Conservation (phyloP, 2,113 vertebrate species). For the Gallinago jamesoni region DNA sequence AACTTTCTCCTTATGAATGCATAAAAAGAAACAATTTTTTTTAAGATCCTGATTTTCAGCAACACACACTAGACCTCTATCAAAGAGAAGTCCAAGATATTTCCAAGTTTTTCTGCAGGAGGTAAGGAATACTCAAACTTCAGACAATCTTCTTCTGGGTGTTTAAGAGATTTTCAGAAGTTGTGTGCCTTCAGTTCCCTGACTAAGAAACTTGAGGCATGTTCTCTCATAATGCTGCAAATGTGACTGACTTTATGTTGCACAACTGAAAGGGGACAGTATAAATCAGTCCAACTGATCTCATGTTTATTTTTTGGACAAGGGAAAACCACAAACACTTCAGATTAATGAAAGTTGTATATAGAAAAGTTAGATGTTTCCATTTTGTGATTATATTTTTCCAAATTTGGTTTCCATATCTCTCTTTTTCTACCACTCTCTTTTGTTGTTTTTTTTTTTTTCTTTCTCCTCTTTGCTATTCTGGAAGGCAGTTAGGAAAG, state of each 20-base stretch:
- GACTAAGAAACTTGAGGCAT: background rate
- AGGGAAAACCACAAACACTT: background rate
- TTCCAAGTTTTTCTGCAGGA: background rate
- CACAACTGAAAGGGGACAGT: background rate
- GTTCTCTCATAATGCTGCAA: background rate
- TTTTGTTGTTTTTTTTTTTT: background rate
- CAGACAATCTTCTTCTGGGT: background rate
- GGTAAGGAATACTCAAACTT: background rate
- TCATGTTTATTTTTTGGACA: background rate
- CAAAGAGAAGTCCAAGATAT: background rate
- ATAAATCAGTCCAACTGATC: background rate
- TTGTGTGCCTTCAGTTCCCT: background rate
- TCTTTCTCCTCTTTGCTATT: background rate
- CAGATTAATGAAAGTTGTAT: background rate
- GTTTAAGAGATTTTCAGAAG: background rate
- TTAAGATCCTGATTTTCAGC: background rate
- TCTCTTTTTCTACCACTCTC: background rate
- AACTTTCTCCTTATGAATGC: background rate
- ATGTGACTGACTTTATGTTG: fast-evolving
- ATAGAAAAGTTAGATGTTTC: background rate
- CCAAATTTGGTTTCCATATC: background rate
- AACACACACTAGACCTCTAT: background rate
- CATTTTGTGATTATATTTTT: background rate
- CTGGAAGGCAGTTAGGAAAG: background rate
- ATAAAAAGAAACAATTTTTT: background rate